Evolutionary conservation across 2,113 vertebrate genomes (phyloP).

Genomic region (Tachycineta bicolor): DNA sequence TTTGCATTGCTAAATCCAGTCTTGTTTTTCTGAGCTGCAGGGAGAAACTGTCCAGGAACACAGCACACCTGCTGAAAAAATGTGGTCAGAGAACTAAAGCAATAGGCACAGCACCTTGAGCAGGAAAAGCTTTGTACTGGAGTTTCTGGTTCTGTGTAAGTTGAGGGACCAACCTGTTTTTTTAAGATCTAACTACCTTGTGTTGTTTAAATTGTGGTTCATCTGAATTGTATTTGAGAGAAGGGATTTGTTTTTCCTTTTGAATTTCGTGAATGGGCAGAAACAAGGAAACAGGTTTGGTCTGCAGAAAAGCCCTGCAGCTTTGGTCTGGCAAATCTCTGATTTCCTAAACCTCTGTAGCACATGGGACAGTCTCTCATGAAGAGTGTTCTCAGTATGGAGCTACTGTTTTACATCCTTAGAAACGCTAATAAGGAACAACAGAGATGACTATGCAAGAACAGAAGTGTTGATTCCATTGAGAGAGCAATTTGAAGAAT

Average conservation of each 20-base stretch:
- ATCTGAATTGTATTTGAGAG: not conserved
- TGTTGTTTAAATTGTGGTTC: not conserved
- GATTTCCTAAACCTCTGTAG: not conserved
- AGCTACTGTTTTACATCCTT: not conserved
- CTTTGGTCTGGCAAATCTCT: not conserved
- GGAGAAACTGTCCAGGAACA: not conserved
- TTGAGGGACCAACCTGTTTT: not conserved
- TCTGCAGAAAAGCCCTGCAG: not conserved
- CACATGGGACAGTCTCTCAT: not conserved
- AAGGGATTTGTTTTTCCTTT: not conserved
- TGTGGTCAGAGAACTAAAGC: not conserved
- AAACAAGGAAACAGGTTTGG: not conserved
- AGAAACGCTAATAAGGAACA: not conserved
- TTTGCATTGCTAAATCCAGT: not conserved
- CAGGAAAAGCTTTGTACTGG: fast-evolving
- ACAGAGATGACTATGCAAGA: not conserved
- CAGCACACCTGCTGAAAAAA: not conserved
- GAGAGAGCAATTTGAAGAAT: not conserved
- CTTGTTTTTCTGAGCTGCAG: not conserved
- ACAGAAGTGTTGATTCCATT: not conserved
- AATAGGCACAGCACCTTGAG: not conserved
- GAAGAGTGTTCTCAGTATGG: not conserved
- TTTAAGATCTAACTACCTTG: not conserved
- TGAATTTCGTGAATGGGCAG: not conserved
- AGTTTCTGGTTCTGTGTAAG: not conserved